Percentiles rank a stretch among this genome's conserved stretches.
Conservation (phyloP, 2,797 vertebrate genomes). For the Notoglanidium macrostoma region DNA sequence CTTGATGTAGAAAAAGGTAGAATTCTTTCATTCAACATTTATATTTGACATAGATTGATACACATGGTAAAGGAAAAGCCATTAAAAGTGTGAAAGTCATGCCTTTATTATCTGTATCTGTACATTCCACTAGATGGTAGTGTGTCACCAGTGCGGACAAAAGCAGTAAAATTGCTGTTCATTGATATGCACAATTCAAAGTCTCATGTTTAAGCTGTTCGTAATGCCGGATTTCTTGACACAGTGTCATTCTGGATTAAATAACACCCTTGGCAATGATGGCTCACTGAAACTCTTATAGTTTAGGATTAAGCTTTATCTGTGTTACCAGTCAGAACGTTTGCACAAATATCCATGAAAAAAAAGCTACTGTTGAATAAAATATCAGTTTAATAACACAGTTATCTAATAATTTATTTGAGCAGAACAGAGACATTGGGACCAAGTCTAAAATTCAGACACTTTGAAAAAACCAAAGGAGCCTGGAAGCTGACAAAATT, state of each 20-base stretch:
- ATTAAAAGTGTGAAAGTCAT: background rate
- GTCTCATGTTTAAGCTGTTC: background rate
- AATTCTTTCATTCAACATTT: background rate
- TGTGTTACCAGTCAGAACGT: background rate
- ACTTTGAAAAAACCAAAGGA: background rate
- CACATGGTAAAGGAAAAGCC: background rate
- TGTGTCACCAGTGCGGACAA: background rate
- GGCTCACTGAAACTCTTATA: background rate
- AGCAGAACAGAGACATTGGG: background rate
- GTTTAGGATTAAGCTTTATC: background rate
- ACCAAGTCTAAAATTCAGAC: background rate
- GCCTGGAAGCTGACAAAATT: background rate
- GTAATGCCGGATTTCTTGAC: background rate
- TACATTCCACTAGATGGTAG: conserved; percentile 21
- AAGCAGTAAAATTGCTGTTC: background rate
- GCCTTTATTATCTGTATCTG: background rate
- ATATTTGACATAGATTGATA: background rate
- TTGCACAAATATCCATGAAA: background rate
- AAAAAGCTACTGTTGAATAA: background rate
- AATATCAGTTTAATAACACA: background rate
- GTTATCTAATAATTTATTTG: background rate
- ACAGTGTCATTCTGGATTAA: background rate
- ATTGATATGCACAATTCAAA: background rate
- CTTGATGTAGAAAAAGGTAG: background rate
- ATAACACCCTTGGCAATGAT: background rate